These are phyloP conservation scores for Pristionchus entomophagus DNA, from an alignment of 2,888 invertebrate genomes.

Conservation along the genomic window DNA sequence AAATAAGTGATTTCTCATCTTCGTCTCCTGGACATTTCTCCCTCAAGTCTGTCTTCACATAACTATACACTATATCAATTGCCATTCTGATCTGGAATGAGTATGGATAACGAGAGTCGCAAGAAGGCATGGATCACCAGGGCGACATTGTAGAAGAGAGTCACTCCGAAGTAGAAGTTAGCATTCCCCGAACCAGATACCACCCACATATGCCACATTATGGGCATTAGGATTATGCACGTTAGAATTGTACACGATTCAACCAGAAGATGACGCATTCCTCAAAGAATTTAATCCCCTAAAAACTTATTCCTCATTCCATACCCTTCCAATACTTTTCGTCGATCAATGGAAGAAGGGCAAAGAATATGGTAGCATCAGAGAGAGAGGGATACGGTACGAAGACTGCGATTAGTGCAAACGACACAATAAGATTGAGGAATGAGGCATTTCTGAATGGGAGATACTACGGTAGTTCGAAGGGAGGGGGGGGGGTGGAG, in stretches of 20 bases:
- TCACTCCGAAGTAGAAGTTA: slow-evolving; percentile 98
- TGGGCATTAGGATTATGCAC: slow-evolving; percentile 89
- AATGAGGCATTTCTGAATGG: slow-evolving; percentile 77
- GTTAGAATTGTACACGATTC: slow-evolving; percentile 88
- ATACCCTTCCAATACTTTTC: slow-evolving; percentile 78
- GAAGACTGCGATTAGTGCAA: slow-evolving; percentile 87
- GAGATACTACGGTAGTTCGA: too few species aligned
- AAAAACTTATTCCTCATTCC: neutral
- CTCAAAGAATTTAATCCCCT: slow-evolving; percentile 79
- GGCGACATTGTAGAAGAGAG: slow-evolving; percentile 92
- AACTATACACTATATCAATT: slow-evolving; percentile 37
- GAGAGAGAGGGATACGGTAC: slow-evolving; percentile 97
- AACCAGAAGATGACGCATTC: slow-evolving; percentile 94
- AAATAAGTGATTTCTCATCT: neutral
- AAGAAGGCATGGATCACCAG: slow-evolving; percentile 79
- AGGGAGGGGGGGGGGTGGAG: too few species aligned
- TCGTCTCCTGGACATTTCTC: slow-evolving; percentile 35
- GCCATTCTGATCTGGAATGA: slow-evolving; percentile 28
- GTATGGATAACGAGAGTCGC: neutral
- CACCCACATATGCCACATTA: slow-evolving; percentile 97
- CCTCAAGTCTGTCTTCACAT: neutral
- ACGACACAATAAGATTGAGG: slow-evolving; percentile 78
- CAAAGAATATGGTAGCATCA: slow-evolving; percentile 92
- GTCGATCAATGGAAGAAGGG: slow-evolving; percentile 91
- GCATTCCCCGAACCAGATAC: slow-evolving; percentile 98